A percentile compares a stretch with the other conserved stretches of the same genome.
These are phyloP conservation scores for Hozukius guyotensis DNA, from an alignment of 2,797 vertebrate genomes.

Conservation along the genomic window DNA sequence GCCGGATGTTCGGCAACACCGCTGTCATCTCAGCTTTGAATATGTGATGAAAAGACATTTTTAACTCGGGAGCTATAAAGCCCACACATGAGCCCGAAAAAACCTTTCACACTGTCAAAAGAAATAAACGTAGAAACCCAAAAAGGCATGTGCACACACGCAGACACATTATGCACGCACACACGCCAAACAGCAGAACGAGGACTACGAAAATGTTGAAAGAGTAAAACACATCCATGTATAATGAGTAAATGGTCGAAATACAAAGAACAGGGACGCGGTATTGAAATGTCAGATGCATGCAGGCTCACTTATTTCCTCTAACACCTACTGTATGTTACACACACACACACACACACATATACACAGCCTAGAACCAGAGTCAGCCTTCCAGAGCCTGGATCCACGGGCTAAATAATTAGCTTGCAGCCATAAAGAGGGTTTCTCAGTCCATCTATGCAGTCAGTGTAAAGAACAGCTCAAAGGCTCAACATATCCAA, in stretches of 20 bases:
- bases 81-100: conserved; percentile 34
- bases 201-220: conserved; percentile 8
- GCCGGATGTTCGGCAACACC: background rate
- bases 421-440: conserved; percentile 65
- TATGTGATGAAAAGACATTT: conserved; percentile 32
- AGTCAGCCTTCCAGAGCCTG: conserved; percentile 66
- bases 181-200: background rate
- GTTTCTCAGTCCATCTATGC: conserved; percentile 56
- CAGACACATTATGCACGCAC: background rate
- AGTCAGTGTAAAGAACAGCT: conserved; percentile 64
- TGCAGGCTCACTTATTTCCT: conserved; percentile 1
- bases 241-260: conserved; percentile 25
- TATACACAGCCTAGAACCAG: conserved; percentile 20
- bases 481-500: conserved; percentile 67
- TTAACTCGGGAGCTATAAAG: conserved; percentile 13
- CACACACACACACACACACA: conserved; percentile 28
- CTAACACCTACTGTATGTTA: conserved; percentile 25
- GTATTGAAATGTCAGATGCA: conserved; percentile 51
- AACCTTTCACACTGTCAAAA: conserved; percentile 45
- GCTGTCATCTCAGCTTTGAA: conserved; percentile 37
- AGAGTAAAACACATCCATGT: conserved; percentile 28
- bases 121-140: conserved; percentile 21
- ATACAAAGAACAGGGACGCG: conserved; percentile 15
- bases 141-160: background rate
- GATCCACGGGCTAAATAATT: conserved; percentile 71